Conservation (phyloP, 2,888 invertebrate genomes). For the Polydrusus pterygomalis region DNA sequence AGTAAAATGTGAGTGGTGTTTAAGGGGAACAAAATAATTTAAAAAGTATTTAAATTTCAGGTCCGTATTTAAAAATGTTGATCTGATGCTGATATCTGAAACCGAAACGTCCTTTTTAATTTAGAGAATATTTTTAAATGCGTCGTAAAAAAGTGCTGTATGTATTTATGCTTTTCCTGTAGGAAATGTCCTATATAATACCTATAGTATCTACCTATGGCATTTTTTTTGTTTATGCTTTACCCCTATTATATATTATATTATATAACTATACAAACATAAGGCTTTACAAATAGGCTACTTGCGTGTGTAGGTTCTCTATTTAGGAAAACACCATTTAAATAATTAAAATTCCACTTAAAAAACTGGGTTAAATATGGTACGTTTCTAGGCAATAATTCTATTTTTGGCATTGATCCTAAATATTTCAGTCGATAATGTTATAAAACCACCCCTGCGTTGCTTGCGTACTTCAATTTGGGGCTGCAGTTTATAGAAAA, state of each 20-base stretch:
- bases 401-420: slow-evolving; percentile 46
- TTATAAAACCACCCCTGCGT: slow-evolving; percentile 25
- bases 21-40: too few relatives aligned
- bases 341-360: slow-evolving; percentile 46
- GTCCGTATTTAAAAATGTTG: too few relatives aligned
- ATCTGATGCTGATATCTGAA: too few relatives aligned
- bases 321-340: slow-evolving; percentile 32
- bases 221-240: not conserved
- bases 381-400: slow-evolving; percentile 39
- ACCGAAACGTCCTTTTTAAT: too few relatives aligned
- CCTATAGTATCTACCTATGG: not conserved
- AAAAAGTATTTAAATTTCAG: too few relatives aligned
- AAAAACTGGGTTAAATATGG: slow-evolving; percentile 49
- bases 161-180: not conserved
- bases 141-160: too few relatives aligned
- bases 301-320: slow-evolving; percentile 31
- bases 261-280: slow-evolving; percentile 15
- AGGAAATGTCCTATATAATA: not conserved
- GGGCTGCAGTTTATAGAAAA: slow-evolving; percentile 5
- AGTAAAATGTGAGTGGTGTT: too few relatives aligned
- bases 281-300: slow-evolving; percentile 30
- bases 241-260: too few relatives aligned
- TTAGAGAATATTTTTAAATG: too few relatives aligned
- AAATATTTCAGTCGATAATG: slow-evolving; percentile 36
- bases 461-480: slow-evolving; percentile 2